phyloP scores from a whole-genome alignment of 2,888 invertebrate genomes.

The Leptura quadrifasciata region DNA sequence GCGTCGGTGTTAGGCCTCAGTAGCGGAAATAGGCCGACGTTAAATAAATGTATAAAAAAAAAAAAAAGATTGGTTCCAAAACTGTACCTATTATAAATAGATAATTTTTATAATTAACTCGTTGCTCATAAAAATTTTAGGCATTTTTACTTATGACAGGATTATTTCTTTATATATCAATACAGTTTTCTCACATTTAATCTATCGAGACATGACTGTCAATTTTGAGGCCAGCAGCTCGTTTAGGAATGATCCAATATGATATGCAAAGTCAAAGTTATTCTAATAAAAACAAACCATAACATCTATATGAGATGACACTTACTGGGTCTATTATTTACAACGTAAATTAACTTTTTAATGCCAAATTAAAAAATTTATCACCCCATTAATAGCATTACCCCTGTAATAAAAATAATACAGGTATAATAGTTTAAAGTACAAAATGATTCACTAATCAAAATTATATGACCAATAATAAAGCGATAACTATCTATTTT shows the following conservation, averaged over 20 bases:
- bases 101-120: no score
- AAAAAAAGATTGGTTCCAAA: no score
- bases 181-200: no score
- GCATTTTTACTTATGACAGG: no score
- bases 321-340: slow-evolving; percentile 44
- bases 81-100: no score
- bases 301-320: slow-evolving; percentile 29
- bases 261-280: background rate
- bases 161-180: no score
- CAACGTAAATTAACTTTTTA: slow-evolving; percentile 50
- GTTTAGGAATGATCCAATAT: background rate
- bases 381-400: slow-evolving; percentile 51
- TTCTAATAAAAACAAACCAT: background rate
- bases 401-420: slow-evolving; percentile 53
- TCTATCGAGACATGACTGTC: no score
- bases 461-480: slow-evolving; percentile 59
- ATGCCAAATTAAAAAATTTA: slow-evolving; percentile 54
- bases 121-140: no score
- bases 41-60: no score
- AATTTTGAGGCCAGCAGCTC: background rate
- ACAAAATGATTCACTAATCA: slow-evolving; percentile 56
- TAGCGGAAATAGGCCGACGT: no score
- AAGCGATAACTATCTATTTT: slow-evolving; percentile 59
- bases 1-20: no score
- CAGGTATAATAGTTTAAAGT: slow-evolving; percentile 51